phyloP scores from a whole-genome alignment of 1,140 invertebrate genomes.

The Microplitis mediator region DNA sequence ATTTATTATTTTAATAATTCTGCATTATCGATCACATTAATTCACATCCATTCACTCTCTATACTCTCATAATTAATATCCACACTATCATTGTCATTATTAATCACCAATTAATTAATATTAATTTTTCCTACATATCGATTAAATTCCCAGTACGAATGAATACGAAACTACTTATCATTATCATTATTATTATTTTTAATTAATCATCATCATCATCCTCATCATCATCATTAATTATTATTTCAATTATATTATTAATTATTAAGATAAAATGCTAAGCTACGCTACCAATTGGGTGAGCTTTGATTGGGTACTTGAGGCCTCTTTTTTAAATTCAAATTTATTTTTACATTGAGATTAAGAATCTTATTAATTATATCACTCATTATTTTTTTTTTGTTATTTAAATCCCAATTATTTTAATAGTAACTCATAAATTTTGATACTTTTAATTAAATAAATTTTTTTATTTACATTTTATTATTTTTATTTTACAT shows the following conservation, averaged over 20 bases:
- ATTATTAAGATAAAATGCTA: slow-evolving; percentile 31
- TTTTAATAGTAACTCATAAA: too few species aligned
- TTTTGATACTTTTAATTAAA: too few species aligned
- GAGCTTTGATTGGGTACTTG: slow-evolving; percentile 17
- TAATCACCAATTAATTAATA: too few species aligned
- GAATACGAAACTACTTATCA: slow-evolving; percentile 54
- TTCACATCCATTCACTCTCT: background rate
- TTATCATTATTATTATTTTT: background rate
- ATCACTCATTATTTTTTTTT: slow-evolving; percentile 1
- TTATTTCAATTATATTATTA: background rate
- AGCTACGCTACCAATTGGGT: slow-evolving; percentile 40
- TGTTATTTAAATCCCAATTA: background rate
- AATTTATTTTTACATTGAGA: too few species aligned
- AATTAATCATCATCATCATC: background rate
- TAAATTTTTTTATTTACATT: too few species aligned
- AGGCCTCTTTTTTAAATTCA: background rate
- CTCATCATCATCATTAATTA: background rate
- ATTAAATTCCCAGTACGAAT: slow-evolving; percentile 39
- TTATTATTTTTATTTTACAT: too few species aligned
- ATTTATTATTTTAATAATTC: too few species aligned
- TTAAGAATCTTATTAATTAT: background rate
- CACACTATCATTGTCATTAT: background rate
- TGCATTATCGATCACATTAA: too few species aligned
- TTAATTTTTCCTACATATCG: slow-evolving; percentile 35
- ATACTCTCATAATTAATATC: too few species aligned